phyloP scores from a whole-genome alignment of 2,888 invertebrate species.

The Ochropleura leucogaster region DNA sequence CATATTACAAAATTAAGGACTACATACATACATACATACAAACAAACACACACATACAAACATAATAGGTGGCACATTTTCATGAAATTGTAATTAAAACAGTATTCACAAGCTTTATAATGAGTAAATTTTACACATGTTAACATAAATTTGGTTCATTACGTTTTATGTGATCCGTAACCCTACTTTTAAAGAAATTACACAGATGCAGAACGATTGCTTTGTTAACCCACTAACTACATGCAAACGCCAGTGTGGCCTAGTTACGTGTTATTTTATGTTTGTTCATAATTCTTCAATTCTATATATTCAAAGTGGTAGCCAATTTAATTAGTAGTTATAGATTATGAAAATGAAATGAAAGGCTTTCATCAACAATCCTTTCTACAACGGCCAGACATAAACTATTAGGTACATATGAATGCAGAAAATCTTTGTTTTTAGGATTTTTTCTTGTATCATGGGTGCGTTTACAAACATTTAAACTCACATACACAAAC shows the following conservation, averaged over 20 bases:
- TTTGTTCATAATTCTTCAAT: background rate
- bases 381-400: background rate
- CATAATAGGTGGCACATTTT: background rate
- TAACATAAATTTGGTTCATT: conserved; percentile 11
- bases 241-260: conserved; percentile 13
- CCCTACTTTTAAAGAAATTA: conserved; percentile 25
- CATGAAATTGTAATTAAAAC: background rate
- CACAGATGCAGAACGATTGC: conserved; percentile 36
- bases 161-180: conserved; percentile 14
- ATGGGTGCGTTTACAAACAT: too few species aligned
- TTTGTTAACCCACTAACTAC: conserved; percentile 37
- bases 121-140: conserved; percentile 1
- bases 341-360: too few species aligned
- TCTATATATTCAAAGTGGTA: background rate
- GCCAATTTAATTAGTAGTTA: background rate
- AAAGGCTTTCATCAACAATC: background rate
- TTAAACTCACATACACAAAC: too few species aligned
- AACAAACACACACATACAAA: too few species aligned
- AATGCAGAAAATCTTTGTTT: background rate
- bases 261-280: conserved; percentile 27
- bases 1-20: too few species aligned
- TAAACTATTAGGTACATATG: background rate
- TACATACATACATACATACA: too few species aligned
- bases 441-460: too few species aligned
- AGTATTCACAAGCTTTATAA: background rate